phyloP scores from a whole-genome alignment of 2,113 vertebrate species.

The Ginglymostoma cirratum region DNA sequence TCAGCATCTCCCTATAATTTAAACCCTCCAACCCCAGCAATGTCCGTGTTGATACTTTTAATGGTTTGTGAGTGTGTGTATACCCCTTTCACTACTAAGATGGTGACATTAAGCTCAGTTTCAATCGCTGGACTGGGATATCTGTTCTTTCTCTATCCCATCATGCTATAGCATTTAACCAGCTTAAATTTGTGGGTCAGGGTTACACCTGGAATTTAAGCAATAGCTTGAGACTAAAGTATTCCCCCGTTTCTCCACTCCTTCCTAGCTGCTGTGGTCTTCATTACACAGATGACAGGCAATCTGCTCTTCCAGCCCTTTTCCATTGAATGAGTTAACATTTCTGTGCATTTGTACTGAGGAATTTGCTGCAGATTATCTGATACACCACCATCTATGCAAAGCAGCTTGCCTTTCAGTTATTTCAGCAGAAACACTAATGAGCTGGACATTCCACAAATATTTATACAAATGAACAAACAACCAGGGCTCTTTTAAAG shows the following conservation, averaged over 20 bases:
- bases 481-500: constrained; percentile 15
- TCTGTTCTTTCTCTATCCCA: neutral
- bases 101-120: neutral
- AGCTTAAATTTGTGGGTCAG: neutral
- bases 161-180: neutral
- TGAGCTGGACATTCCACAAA: constrained; percentile 25
- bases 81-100: neutral
- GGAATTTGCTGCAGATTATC: constrained; percentile 12
- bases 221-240: neutral
- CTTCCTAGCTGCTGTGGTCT: neutral
- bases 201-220: neutral
- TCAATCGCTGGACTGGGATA: neutral
- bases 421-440: constrained; percentile 33
- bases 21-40: no score
- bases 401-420: constrained; percentile 24
- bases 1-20: no score
- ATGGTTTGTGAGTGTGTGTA: no score
- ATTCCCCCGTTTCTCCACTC: no score
- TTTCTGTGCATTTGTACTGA: neutral
- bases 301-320: neutral
- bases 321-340: neutral
- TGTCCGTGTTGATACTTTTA: no score
- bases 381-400: constrained; percentile 13
- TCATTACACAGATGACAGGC: no score
- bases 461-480: constrained; percentile 34